Conservation (phyloP, 2,797 vertebrate species). For the Mormyrus proboscirostris region DNA sequence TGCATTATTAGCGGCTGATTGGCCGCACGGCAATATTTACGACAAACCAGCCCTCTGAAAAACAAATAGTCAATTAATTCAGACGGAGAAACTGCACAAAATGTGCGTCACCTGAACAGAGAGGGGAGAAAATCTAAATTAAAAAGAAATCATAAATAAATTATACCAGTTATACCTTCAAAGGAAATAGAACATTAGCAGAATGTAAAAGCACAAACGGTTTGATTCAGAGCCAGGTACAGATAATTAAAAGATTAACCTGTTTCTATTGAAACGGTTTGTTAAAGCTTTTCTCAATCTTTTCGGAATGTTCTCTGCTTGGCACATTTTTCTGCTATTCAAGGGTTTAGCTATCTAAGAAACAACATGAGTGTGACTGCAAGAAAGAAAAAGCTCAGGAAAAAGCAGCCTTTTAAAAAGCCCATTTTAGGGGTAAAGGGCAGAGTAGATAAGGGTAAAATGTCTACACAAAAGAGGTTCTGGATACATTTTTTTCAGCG, state of each 20-base stretch:
- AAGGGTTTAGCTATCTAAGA: not conserved
- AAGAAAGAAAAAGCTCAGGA: not conserved
- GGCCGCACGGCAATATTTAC: conserved; percentile 1
- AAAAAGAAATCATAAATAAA: not conserved
- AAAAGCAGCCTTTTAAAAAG: conserved; percentile 11
- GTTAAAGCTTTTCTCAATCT: not conserved
- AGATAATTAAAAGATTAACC: not conserved
- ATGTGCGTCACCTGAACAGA: not conserved
- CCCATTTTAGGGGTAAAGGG: not conserved
- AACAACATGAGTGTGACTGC: not conserved
- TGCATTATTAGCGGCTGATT: not conserved
- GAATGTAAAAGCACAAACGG: not conserved
- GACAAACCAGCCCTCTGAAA: not conserved
- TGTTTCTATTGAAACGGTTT: not conserved
- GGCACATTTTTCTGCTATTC: not conserved
- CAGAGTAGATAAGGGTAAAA: not conserved
- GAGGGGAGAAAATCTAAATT: not conserved
- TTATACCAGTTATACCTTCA: not conserved
- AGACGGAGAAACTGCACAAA: conserved; percentile 22
- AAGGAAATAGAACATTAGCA: not conserved
- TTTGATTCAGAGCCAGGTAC: not conserved
- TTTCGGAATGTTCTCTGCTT: not conserved
- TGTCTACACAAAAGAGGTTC: not conserved
- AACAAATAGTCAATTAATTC: conserved; percentile 26
- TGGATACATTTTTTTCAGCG: not conserved